phyloP scores from a whole-genome alignment of 2,797 vertebrate species.

The Dicrostonyx torquatus region DNA sequence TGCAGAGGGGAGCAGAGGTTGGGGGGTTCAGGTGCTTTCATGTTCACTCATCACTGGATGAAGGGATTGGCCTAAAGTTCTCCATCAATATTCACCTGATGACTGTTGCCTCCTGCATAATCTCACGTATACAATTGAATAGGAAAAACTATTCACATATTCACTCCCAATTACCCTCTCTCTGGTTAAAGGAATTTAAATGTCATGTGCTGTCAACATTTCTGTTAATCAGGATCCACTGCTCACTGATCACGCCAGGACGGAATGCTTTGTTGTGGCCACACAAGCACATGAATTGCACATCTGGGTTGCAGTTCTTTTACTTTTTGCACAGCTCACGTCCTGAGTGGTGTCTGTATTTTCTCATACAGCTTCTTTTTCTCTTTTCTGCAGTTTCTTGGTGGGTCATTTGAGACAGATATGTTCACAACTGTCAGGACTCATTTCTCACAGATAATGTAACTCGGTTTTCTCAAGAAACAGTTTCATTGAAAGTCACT shows the following conservation, averaged over 20 bases:
- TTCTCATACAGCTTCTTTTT: neutral
- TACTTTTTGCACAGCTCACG: neutral
- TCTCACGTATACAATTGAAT: neutral
- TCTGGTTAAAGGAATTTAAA: neutral
- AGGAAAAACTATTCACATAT: neutral
- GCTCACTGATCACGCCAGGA: neutral
- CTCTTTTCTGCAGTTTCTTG: neutral
- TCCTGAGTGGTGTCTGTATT: conserved; percentile 11
- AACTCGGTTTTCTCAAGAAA: neutral
- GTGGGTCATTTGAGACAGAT: neutral
- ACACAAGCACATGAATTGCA: neutral
- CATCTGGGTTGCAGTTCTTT: neutral
- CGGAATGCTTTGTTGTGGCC: neutral
- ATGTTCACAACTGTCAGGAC: conserved; percentile 20
- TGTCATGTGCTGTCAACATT: neutral
- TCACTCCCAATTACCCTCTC: neutral
- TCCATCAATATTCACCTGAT: neutral
- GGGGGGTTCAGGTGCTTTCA: neutral
- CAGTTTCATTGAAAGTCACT: neutral
- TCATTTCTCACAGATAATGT: neutral
- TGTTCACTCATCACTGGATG: neutral
- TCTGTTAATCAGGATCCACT: neutral
- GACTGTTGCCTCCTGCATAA: neutral
- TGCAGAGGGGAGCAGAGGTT: neutral
- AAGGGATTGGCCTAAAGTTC: neutral